These are phyloP conservation scores for Psilopogon haemacephalus DNA, from an alignment of 2,113 vertebrate species.

Conservation along the genomic window DNA sequence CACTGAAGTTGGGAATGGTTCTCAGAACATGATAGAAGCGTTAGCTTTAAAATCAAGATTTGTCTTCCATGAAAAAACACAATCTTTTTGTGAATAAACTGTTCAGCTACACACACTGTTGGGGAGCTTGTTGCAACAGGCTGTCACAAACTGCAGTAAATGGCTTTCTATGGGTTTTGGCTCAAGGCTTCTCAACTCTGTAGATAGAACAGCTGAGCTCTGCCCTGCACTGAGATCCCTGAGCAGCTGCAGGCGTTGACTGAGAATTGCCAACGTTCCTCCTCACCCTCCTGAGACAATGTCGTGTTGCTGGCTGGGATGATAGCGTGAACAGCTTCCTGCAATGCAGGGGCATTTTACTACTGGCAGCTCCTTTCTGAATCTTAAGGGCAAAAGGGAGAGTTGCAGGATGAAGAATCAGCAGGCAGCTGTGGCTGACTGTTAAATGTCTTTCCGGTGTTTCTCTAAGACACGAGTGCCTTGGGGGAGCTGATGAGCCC, in stretches of 20 bases:
- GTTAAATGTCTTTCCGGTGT: neutral
- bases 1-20: neutral
- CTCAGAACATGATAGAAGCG: neutral
- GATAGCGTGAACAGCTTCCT: neutral
- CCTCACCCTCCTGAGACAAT: neutral
- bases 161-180: neutral
- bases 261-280: neutral
- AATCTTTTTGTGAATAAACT: neutral
- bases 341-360: neutral
- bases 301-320: neutral
- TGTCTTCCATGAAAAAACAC: neutral
- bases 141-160: neutral
- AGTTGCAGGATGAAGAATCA: constrained; percentile 9
- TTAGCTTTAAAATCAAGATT: neutral
- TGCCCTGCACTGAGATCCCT: neutral
- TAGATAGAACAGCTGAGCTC: neutral
- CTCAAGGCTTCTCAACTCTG: neutral
- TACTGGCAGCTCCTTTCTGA: neutral
- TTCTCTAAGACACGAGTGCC: neutral
- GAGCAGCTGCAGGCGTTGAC: neutral
- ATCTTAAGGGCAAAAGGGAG: neutral
- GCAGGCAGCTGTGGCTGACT: neutral
- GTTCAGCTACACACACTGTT: neutral
- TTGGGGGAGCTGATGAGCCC: neutral
- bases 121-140: neutral